phyloP scores from a whole-genome alignment of 2,113 vertebrate genomes.

The Anolis sagrei region DNA sequence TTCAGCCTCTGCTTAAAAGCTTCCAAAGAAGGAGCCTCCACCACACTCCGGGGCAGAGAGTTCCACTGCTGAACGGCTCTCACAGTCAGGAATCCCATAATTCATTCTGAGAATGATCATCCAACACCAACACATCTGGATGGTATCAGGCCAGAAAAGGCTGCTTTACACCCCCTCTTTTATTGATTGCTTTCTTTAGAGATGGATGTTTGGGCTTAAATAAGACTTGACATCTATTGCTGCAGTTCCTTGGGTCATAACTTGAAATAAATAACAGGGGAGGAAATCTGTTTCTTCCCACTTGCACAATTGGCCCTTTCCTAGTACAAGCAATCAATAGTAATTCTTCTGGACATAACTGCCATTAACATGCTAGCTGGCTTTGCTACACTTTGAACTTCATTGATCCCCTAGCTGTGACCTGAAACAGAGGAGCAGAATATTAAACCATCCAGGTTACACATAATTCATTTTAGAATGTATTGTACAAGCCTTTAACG shows the following conservation, averaged over 20 bases:
- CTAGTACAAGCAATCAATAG: not conserved
- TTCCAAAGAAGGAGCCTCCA: too few species aligned
- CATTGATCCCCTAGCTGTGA: not conserved
- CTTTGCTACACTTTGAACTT: slow-evolving; percentile 39
- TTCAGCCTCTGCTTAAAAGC: too few species aligned
- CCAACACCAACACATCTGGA: not conserved
- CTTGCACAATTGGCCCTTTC: slow-evolving; percentile 30
- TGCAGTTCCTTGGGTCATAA: not conserved
- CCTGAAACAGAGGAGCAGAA: slow-evolving; percentile 49
- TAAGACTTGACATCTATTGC: not conserved
- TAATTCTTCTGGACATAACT: slow-evolving; percentile 44
- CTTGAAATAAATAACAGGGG: not conserved
- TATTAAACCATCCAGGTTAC: slow-evolving; percentile 42
- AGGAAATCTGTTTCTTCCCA: slow-evolving; percentile 1
- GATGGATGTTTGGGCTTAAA: not conserved
- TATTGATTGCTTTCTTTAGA: not conserved
- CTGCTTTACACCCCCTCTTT: not conserved
- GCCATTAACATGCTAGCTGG: slow-evolving; percentile 48
- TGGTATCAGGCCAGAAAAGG: not conserved
- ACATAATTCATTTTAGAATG: slow-evolving; percentile 44
- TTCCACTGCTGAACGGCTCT: too few species aligned
- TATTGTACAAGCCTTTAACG: slow-evolving; percentile 22
- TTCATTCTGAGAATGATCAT: not conserved
- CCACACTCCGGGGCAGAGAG: too few species aligned
- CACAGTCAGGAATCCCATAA: too few species aligned